A percentile compares a stretch with the other conserved stretches of the same genome.
Evolutionary conservation across 2,113 vertebrate genomes (phyloP).

Genomic region (Rhineura floridana): DNA sequence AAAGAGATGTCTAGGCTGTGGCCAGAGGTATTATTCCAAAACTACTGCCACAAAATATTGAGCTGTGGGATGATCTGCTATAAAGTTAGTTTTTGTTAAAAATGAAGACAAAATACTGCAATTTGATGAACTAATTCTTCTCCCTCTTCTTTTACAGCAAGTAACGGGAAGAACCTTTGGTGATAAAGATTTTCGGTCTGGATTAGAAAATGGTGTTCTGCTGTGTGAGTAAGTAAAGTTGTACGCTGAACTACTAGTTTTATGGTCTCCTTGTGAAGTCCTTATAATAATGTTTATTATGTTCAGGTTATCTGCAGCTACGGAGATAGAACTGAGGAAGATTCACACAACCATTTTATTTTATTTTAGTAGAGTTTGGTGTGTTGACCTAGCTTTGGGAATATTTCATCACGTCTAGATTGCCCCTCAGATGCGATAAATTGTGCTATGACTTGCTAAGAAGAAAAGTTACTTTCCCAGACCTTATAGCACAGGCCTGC

Average conservation of each 20-base stretch:
- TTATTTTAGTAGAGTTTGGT: neutral
- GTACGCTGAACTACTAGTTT: neutral
- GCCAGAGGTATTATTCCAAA: neutral
- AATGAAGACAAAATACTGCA: neutral
- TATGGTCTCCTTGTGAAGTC: neutral
- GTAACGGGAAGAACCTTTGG: conserved; percentile 92
- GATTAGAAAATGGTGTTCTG: conserved; percentile 92
- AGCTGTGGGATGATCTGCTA: neutral
- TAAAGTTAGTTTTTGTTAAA: neutral
- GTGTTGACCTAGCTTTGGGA: neutral
- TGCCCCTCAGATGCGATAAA: neutral
- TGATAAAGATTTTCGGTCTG: conserved; percentile 90
- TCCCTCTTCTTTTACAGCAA: conserved; percentile 78
- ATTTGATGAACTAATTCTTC: neutral
- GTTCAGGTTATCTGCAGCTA: neutral
- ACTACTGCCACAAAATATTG: neutral
- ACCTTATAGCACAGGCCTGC: neutral
- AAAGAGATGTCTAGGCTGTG: neutral
- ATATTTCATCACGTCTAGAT: neutral
- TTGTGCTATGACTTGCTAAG: neutral
- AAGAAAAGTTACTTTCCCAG: conserved; percentile 10
- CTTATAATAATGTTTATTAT: neutral
- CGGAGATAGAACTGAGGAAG: neutral
- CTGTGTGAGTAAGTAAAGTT: conserved; percentile 93
- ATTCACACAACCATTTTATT: neutral